Evolutionary conservation across 1,140 invertebrate species (phyloP).

Genomic region (Harlomillsia oculata): DNA sequence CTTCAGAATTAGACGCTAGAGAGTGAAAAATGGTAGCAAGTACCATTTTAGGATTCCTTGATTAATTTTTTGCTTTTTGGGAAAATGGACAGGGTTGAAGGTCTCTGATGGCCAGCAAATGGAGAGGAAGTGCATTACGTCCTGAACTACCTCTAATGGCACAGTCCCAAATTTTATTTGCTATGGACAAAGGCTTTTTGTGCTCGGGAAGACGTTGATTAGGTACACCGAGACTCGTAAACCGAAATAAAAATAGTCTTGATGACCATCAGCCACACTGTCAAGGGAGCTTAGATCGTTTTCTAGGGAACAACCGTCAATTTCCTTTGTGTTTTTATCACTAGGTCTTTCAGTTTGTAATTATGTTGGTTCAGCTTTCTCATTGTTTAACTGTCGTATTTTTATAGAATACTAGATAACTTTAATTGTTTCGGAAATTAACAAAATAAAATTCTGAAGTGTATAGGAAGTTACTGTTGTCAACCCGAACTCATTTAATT

Average conservation of each 20-base stretch:
- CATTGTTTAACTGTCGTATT: no score
- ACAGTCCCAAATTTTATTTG: not conserved
- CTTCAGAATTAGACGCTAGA: constrained; percentile 6
- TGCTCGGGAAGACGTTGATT: not conserved
- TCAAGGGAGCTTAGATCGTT: not conserved
- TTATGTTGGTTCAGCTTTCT: no score
- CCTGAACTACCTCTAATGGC: not conserved
- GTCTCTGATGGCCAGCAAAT: constrained; percentile 14
- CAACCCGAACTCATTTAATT: no score
- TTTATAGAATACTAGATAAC: no score
- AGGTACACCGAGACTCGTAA: not conserved
- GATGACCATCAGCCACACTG: not conserved
- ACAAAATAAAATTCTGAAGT: no score
- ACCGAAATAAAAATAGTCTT: not conserved
- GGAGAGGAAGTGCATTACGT: constrained; percentile 11
- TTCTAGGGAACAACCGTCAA: no score
- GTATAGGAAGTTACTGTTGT: no score
- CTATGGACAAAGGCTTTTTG: not conserved
- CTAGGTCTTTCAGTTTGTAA: no score
- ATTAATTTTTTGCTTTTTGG: constrained; percentile 7
- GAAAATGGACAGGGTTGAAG: constrained; percentile 17
- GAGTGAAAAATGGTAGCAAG: constrained; percentile 2
- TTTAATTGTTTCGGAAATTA: no score
- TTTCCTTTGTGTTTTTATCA: no score
- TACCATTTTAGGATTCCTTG: constrained; percentile 2